phyloP scores from a whole-genome alignment of 2,113 vertebrate genomes.

The Apteryx mantelli region DNA sequence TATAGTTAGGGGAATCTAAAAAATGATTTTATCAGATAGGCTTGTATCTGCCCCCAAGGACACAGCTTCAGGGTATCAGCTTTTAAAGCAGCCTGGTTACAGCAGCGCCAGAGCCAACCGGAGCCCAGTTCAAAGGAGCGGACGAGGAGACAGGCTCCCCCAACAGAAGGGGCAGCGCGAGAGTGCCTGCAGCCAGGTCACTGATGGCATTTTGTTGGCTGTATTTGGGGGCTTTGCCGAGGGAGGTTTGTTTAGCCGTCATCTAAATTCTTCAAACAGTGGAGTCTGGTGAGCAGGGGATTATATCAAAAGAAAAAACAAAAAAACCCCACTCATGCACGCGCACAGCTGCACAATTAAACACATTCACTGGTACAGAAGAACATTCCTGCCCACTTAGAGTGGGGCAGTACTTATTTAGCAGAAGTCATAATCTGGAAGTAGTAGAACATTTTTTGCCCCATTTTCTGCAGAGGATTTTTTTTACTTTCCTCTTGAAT shows the following conservation, averaged over 20 bases:
- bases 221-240: neutral
- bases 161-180: neutral
- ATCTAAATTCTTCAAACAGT: neutral
- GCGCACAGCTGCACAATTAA: no score
- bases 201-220: neutral
- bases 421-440: neutral
- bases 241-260: neutral
- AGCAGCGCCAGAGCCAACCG: neutral
- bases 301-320: no score
- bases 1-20: neutral
- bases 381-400: neutral
- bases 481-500: no score
- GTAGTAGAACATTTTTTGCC: neutral
- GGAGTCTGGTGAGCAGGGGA: no score
- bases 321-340: no score
- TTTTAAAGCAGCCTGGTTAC: fast-evolving
- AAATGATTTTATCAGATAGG: neutral
- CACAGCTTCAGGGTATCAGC: neutral
- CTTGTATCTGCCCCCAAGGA: neutral
- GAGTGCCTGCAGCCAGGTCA: neutral
- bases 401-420: neutral
- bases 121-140: neutral
- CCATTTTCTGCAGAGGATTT: neutral
- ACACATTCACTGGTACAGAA: no score
- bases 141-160: neutral